Conservation (phyloP, 2,797 vertebrate species). For the Calcarius lapponicus region DNA sequence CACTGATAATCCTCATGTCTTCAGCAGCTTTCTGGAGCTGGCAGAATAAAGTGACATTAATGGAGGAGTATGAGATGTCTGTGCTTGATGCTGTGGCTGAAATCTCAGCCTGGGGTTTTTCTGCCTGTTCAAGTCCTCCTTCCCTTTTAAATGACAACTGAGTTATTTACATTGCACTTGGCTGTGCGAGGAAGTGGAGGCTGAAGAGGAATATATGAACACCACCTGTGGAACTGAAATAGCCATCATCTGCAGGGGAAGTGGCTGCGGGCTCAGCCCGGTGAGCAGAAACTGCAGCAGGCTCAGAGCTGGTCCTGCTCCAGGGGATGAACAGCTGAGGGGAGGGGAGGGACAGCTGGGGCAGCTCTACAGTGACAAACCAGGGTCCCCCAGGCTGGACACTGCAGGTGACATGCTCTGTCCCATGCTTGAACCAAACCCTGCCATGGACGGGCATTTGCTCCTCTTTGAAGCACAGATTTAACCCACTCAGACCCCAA, state of each 20-base stretch:
- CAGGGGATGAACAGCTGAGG: rapidly evolving
- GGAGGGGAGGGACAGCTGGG: rapidly evolving
- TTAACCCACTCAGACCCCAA: background rate
- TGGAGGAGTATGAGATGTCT: background rate
- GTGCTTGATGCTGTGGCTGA: background rate
- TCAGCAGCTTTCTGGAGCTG: background rate
- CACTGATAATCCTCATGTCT: background rate
- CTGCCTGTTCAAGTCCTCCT: background rate
- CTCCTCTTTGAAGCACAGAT: background rate
- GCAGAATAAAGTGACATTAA: background rate
- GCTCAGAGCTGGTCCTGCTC: rapidly evolving
- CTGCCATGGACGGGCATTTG: rapidly evolving
- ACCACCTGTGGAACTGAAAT: conserved; percentile 14
- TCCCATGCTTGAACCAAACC: rapidly evolving
- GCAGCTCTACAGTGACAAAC: background rate
- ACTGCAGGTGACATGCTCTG: background rate
- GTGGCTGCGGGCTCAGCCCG: background rate
- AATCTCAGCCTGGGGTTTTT: conserved; percentile 12
- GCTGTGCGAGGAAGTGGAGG: background rate
- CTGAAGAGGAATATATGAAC: background rate
- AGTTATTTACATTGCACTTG: conserved; percentile 27
- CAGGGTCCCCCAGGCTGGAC: background rate
- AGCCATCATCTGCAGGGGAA: background rate
- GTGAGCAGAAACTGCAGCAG: rapidly evolving
- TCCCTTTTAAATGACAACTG: background rate